phyloP scores from a whole-genome alignment of 35 echinoderm and acorn worm species.

The Heliocidaris tuberculata region DNA sequence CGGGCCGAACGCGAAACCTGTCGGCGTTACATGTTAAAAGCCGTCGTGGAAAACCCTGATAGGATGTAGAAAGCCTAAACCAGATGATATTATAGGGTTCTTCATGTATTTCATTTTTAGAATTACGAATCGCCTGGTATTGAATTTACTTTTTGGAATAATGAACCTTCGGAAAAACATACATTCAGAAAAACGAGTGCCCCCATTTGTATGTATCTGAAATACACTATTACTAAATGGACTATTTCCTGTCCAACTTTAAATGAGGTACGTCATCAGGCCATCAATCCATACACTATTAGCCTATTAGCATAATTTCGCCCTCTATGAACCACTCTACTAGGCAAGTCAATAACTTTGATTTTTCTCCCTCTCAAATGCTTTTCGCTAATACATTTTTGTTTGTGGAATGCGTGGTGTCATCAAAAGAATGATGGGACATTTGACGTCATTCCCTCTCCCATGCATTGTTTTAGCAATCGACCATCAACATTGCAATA shows the following conservation, averaged over 20 bases:
- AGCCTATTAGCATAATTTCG: slow-evolving; percentile 6
- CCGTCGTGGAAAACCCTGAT: too few relatives aligned
- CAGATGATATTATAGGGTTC: too few relatives aligned
- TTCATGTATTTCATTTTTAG: too few relatives aligned
- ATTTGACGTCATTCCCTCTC: background rate
- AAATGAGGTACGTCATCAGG: background rate
- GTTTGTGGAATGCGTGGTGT: background rate
- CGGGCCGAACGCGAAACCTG: too few relatives aligned
- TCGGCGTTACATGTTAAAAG: too few relatives aligned
- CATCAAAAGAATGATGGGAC: slow-evolving; percentile 7
- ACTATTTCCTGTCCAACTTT: background rate
- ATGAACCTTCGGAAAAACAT: too few relatives aligned
- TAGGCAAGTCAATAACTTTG: background rate
- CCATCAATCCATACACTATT: background rate
- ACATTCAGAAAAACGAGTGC: too few relatives aligned
- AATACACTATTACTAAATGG: background rate
- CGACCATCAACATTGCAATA: slow-evolving; percentile 1
- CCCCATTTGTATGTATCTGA: background rate
- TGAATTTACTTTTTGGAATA: too few relatives aligned
- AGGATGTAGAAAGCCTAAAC: too few relatives aligned
- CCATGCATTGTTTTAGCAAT: background rate
- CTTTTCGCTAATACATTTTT: background rate
- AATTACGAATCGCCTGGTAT: too few relatives aligned
- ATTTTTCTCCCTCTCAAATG: background rate
- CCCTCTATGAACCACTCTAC: background rate